These are phyloP conservation scores for Porites divaricata DNA, from an alignment of 92 coral and sea anemone genomes.

Conservation along the genomic window DNA sequence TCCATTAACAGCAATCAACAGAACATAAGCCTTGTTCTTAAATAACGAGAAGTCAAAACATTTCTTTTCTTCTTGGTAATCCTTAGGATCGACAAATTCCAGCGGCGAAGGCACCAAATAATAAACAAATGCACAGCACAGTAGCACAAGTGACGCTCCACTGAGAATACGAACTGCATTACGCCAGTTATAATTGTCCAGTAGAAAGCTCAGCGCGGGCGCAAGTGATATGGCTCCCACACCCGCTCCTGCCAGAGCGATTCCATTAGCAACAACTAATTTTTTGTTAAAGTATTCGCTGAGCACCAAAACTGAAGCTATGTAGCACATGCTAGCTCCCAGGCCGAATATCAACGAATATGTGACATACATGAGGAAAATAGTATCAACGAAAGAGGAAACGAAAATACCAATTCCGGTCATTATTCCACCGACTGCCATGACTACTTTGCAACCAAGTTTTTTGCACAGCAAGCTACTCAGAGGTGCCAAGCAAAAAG, in stretches of 20 bases:
- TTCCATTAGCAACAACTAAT: constrained; percentile 82
- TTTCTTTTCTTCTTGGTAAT: not conserved
- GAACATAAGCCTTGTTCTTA: constrained; percentile 75
- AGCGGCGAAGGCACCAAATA: constrained; percentile 47
- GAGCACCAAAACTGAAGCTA: constrained; percentile 85
- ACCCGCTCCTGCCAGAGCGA: constrained; percentile 92
- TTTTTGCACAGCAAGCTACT: constrained; percentile 88
- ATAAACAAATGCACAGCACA: constrained; percentile 66
- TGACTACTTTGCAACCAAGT: constrained; percentile 83
- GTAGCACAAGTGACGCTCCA: constrained; percentile 66
- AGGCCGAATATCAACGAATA: constrained; percentile 96
- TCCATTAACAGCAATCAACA: constrained; percentile 73
- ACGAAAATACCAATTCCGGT: constrained; percentile 86
- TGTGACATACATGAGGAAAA: constrained; percentile 89
- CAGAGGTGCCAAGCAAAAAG: constrained; percentile 90
- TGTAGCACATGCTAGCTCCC: constrained; percentile 90
- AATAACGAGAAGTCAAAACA: constrained; percentile 71
- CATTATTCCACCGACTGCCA: constrained; percentile 78
- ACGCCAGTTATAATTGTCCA: constrained; percentile 78
- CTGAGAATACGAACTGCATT: constrained; percentile 82
- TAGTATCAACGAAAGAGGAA: constrained; percentile 83
- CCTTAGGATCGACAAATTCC: constrained; percentile 1
- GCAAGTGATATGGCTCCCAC: constrained; percentile 81
- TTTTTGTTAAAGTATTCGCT: constrained; percentile 88
- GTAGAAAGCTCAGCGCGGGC: constrained; percentile 78